Evolutionary conservation across 1,140 invertebrate species (phyloP).

Genomic region (Monochamus saltuarius): DNA sequence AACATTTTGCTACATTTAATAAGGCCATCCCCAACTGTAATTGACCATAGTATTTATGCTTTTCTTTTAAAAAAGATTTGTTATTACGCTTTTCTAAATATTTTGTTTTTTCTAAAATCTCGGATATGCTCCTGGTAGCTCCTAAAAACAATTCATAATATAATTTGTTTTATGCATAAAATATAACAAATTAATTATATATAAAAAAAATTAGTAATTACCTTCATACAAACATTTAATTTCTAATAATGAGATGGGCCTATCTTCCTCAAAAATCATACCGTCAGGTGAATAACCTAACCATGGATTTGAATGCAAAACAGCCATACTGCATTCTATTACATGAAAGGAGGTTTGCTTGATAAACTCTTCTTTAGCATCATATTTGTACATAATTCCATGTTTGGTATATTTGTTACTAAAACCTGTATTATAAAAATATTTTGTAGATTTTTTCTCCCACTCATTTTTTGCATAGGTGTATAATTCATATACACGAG

Average conservation of each 20-base stretch:
- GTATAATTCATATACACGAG: slow-evolving; percentile 16
- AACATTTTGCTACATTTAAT: slow-evolving; percentile 18
- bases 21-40: slow-evolving; percentile 15
- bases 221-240: slow-evolving; percentile 23
- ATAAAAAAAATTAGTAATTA: too few species aligned
- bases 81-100: slow-evolving; percentile 1
- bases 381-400: slow-evolving; percentile 18
- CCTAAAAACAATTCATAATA: slow-evolving; percentile 6
- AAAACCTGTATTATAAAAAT: slow-evolving; percentile 21
- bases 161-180: too few species aligned
- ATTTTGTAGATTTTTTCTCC: slow-evolving; percentile 12
- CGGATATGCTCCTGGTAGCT: slow-evolving; percentile 6
- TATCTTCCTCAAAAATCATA: slow-evolving; percentile 1
- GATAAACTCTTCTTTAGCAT: background rate
- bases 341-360: background rate
- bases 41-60: slow-evolving; percentile 19
- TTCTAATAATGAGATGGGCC: background rate
- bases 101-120: slow-evolving; percentile 5
- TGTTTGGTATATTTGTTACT: slow-evolving; percentile 19
- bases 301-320: slow-evolving; percentile 15
- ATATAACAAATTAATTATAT: too few species aligned
- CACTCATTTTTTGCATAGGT: slow-evolving; percentile 22
- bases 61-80: slow-evolving; percentile 13
- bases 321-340: slow-evolving; percentile 1
- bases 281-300: slow-evolving; percentile 19